Conservation (phyloP, 2,888 invertebrate genomes). For the Pollenia amentaria region DNA sequence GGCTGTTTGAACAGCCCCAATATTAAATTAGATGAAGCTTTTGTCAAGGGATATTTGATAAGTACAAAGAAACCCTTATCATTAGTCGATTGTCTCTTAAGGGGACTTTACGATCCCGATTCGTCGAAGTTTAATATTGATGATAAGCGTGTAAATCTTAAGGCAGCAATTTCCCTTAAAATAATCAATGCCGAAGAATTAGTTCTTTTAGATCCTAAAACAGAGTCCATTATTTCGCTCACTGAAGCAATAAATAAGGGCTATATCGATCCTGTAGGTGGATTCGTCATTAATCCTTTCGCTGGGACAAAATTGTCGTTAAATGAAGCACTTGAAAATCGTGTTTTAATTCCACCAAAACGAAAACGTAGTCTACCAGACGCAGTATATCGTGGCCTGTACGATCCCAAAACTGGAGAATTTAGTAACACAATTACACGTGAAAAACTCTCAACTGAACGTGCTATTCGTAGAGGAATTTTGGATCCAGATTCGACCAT, state of each 20-base stretch:
- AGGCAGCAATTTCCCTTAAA: constrained; percentile 90
- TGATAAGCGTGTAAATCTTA: constrained; percentile 88
- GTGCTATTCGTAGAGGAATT: constrained; percentile 93
- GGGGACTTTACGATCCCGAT: constrained; percentile 91
- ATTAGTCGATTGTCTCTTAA: constrained; percentile 92
- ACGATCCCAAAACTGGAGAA: constrained; percentile 93
- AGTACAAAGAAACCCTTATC: constrained; percentile 92
- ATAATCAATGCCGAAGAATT: constrained; percentile 91
- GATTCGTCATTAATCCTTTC: constrained; percentile 91
- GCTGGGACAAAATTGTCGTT: constrained; percentile 91
- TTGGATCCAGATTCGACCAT: constrained; percentile 94
- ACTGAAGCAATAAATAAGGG: constrained; percentile 91
- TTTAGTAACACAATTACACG: constrained; percentile 92
- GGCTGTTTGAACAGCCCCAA: constrained; percentile 89
- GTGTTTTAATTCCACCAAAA: constrained; percentile 92
- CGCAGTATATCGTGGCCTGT: constrained; percentile 96
- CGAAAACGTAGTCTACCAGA: constrained; percentile 93
- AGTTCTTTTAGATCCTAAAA: constrained; percentile 91
- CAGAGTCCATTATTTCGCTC: constrained; percentile 92
- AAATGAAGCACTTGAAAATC: constrained; percentile 93
- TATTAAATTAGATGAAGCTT: constrained; percentile 91
- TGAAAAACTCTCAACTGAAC: constrained; percentile 91
- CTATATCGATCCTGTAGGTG: constrained; percentile 91
- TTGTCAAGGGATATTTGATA: constrained; percentile 91
- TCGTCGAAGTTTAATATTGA: constrained; percentile 90